Evolutionary conservation across 2,113 vertebrate genomes (phyloP).

Genomic region (Mola mola): DNA sequence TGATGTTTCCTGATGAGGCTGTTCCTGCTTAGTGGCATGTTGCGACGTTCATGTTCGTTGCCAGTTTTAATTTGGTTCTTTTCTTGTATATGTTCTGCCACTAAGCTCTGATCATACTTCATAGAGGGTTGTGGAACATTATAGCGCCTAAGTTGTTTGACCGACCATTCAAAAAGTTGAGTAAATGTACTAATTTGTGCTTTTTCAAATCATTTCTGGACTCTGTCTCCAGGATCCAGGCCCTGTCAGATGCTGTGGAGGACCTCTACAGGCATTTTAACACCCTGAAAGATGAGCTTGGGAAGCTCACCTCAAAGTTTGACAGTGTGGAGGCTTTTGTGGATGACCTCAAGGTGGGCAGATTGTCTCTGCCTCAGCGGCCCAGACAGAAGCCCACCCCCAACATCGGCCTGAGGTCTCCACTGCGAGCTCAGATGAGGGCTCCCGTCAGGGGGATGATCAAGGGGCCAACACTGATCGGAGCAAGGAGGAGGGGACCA

Average conservation of each 20-base stretch:
- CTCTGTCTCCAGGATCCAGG: conserved; percentile 80
- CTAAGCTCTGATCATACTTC: conserved; percentile 7
- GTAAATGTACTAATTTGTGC: background rate
- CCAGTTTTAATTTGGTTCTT: background rate
- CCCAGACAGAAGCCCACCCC: conserved; percentile 24
- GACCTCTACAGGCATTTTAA: conserved; percentile 88
- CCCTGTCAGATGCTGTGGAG: conserved; percentile 84
- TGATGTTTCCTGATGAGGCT: conserved; percentile 45
- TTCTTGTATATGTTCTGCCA: conserved; percentile 2
- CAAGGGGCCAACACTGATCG: conserved; percentile 12
- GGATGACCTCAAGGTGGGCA: conserved; percentile 79
- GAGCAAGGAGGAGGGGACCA: conserved; percentile 48
- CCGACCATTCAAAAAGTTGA: background rate
- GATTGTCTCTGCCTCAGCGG: conserved; percentile 23
- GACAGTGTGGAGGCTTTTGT: conserved; percentile 82
- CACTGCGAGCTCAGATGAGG: conserved; percentile 32
- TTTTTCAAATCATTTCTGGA: conserved; percentile 4
- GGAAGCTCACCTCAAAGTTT: conserved; percentile 79
- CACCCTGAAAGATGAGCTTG: conserved; percentile 84
- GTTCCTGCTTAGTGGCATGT: conserved; percentile 26
- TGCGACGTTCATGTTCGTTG: conserved; percentile 20
- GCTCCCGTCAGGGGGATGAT: conserved; percentile 10
- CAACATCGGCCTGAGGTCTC: conserved; percentile 33
- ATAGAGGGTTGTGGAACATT: background rate
- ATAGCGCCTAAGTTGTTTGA: conserved; percentile 1